Percentiles rank a stretch among this genome's conserved stretches.
These are phyloP conservation scores for Liasis olivaceus DNA, from an alignment of 2,797 vertebrate species.

Conservation along the genomic window DNA sequence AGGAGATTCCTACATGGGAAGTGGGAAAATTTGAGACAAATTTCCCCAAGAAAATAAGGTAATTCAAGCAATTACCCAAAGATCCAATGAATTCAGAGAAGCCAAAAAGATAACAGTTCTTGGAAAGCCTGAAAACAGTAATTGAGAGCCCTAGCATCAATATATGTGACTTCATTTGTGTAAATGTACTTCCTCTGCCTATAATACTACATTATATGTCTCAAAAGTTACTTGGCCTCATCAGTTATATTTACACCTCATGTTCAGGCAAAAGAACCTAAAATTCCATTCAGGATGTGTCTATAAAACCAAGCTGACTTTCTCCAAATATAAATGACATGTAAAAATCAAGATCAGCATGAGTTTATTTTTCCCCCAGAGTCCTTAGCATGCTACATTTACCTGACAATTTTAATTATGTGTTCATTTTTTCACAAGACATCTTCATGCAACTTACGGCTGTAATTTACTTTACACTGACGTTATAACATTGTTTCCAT, in stretches of 20 bases:
- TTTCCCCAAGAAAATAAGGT: not conserved
- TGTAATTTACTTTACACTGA: constrained; percentile 77
- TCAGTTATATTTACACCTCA: not conserved
- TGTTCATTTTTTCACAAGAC: constrained; percentile 83
- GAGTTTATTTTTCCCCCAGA: constrained; percentile 87
- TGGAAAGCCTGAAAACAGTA: not conserved
- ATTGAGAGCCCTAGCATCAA: not conserved
- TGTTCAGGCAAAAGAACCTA: constrained; percentile 15
- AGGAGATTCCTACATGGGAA: not conserved
- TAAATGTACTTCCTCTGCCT: not conserved
- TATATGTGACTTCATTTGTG: not conserved
- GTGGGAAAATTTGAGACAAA: not conserved
- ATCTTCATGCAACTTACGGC: constrained; percentile 89
- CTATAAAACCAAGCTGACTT: constrained; percentile 49
- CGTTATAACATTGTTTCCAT: constrained; percentile 68
- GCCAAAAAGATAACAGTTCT: not conserved
- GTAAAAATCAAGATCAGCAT: constrained; percentile 69
- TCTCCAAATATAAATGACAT: constrained; percentile 73
- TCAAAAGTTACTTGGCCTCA: constrained; percentile 4
- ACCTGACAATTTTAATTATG: constrained; percentile 84
- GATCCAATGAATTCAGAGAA: not conserved
- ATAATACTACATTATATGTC: constrained; percentile 8
- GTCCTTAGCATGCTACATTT: constrained; percentile 91
- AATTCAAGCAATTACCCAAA: not conserved
- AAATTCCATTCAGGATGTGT: not conserved